Conservation (phyloP, 92 coral and sea anemone genomes). For the Palythoa grandiflora region DNA sequence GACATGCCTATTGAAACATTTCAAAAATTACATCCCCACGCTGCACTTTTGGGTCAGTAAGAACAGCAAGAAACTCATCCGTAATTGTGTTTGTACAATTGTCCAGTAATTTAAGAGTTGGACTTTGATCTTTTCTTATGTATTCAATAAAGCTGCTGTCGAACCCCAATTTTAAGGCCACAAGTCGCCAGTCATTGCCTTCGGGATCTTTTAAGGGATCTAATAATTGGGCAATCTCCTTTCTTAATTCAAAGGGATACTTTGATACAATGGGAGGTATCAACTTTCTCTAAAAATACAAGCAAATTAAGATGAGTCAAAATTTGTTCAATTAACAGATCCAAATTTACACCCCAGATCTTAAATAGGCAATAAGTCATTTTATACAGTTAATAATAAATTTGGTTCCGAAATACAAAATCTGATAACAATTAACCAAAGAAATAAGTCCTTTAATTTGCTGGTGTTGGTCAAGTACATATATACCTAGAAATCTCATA, state of each 20-base stretch:
- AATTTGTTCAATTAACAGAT: too few relatives aligned
- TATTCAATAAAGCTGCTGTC: conserved; percentile 47
- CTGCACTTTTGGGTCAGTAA: conserved; percentile 50
- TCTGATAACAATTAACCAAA: too few relatives aligned
- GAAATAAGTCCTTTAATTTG: too few relatives aligned
- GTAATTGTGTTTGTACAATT: conserved; percentile 61
- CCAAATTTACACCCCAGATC: too few relatives aligned
- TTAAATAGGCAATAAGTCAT: too few relatives aligned
- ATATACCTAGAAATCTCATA: too few relatives aligned
- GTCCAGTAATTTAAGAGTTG: conserved; percentile 71
- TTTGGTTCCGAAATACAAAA: too few relatives aligned
- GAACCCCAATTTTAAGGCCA: conserved; percentile 80
- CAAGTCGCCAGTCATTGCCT: conserved; percentile 80
- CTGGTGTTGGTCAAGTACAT: too few relatives aligned
- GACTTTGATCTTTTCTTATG: conserved; percentile 56
- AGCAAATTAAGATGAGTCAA: too few relatives aligned
- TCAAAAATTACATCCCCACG: conserved; percentile 76
- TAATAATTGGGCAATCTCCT: conserved; percentile 64
- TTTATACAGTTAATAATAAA: too few relatives aligned
- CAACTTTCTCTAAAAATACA: too few relatives aligned
- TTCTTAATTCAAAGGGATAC: conserved; percentile 62
- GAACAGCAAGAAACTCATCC: conserved; percentile 56
- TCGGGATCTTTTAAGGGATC: conserved; percentile 62
- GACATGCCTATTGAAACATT: conserved; percentile 9
- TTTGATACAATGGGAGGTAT: conserved; percentile 33